Base-by-base conservation (phyloP, 2,113 vertebrate species). In the Microtus montanus region DNA sequence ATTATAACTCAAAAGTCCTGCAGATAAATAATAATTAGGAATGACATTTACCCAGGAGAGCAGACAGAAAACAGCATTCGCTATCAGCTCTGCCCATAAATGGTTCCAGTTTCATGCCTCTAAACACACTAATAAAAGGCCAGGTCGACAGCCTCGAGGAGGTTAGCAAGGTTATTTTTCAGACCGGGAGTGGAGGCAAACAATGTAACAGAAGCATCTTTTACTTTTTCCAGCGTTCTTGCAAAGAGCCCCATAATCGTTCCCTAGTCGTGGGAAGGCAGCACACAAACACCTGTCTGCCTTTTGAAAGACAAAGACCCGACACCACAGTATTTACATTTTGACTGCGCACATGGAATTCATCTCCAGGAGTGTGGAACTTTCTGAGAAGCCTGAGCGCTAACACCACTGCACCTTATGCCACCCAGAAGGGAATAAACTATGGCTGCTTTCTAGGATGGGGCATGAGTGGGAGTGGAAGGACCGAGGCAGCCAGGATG, bases 11-110 rank as follows among this genome's bases (percentile, higher is more conserved):
- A 95, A 92, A 97, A 95, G 91, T 96, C 71, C 91, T 90, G 4
- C 90, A 96, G 95, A 97, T 96, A 97, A 96, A 97, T 96, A 95
- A 86, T 97, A 96, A 95, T 97, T 97, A 97, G 93, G 71, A 95
- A 92, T 95, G 96, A 54, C 96, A 96, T 95, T 97, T 97, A 95
- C 94, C 92, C 66, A 35, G 77, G 89, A 79, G 66, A 96, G 89
- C 80, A 74, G 73, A n/a, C 88, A 94, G 89, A 49, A 93, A 91
- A 95, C 94, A 96, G 41, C 84, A 24, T 70, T 78, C 22, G 74
- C 61, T 82, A 79, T 75, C 54, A 91, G 79, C 79, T 58, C 33
- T 22, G 22, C 78, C n/a, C 66, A 92, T 93, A 87, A 90, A 71
- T 77, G 89, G 84, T 30, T 44, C 19, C 35, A 22, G 71, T 71